Conservation (phyloP, 2,113 vertebrate genomes). For the Thamnaconus septentrionalis region DNA sequence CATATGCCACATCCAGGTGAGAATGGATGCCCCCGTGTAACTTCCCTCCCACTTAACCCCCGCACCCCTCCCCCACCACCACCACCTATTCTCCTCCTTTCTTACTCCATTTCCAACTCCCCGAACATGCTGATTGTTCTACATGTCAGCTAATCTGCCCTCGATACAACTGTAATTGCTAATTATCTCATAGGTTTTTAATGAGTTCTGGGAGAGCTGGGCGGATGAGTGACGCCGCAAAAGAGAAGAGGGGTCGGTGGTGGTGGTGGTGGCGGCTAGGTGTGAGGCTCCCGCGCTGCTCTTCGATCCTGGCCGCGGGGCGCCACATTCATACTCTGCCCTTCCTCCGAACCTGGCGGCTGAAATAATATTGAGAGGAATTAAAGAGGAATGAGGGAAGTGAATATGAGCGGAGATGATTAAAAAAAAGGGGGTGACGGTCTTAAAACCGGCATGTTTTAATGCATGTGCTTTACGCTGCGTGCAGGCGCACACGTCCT, state of each 20-base stretch:
- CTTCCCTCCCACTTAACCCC: conserved; percentile 11
- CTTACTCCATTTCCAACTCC: conserved; percentile 59
- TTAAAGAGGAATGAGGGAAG: conserved; percentile 3
- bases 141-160: conserved; percentile 77
- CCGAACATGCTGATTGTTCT: conserved; percentile 63
- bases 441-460: conserved; percentile 8
- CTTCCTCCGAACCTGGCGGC: conserved; percentile 18
- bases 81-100: not conserved
- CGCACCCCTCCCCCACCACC: no score
- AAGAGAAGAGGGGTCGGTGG: conserved; percentile 32
- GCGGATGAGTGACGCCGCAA: conserved; percentile 30
- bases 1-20: conserved; percentile 51
- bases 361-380: conserved; percentile 39
- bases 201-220: conserved; percentile 73
- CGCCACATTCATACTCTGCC: conserved; percentile 11
- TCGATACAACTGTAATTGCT: conserved; percentile 58
- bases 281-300: no score
- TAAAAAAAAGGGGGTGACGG: not conserved
- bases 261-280: conserved; percentile 27
- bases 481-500: conserved; percentile 3
- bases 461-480: conserved; percentile 6
- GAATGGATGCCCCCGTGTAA: conserved; percentile 25
- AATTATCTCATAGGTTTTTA: conserved; percentile 77
- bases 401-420: not conserved
- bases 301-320: not conserved